phyloP scores from a whole-genome alignment of 2,888 invertebrate genomes.

The Amphiduros pacificus region DNA sequence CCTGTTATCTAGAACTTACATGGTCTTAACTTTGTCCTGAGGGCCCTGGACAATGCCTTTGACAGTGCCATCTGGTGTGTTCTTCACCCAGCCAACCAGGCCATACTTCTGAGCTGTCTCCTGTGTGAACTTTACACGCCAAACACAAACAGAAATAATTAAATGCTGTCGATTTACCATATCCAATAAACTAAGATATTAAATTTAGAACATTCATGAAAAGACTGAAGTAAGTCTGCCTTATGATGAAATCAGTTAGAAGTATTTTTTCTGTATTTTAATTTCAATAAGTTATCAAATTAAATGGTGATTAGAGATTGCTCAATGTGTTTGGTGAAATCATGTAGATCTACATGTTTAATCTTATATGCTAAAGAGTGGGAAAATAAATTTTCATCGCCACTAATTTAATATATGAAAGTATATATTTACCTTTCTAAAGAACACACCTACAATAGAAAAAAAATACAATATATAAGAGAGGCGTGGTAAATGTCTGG shows the following conservation, averaged over 20 bases:
- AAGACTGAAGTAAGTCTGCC: too few species aligned
- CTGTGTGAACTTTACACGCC: slow-evolving; percentile 81
- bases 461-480: slow-evolving; percentile 11
- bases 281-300: too few species aligned
- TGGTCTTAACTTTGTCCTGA: slow-evolving; percentile 76
- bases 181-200: too few species aligned
- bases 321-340: too few species aligned
- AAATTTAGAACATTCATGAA: too few species aligned
- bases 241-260: too few species aligned
- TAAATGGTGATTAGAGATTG: too few species aligned
- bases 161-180: neutral
- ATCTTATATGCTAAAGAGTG: neutral
- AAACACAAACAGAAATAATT: neutral
- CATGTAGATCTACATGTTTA: too few species aligned
- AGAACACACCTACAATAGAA: slow-evolving; percentile 48
- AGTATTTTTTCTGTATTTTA: too few species aligned
- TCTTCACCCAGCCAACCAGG: slow-evolving; percentile 89
- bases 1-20: too few species aligned
- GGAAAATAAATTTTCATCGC: neutral
- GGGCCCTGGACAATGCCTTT: slow-evolving; percentile 86
- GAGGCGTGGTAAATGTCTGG: neutral
- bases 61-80: slow-evolving; percentile 84
- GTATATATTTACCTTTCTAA: slow-evolving; percentile 41
- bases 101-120: slow-evolving; percentile 75
- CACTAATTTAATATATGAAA: neutral